Base-by-base conservation (phyloP, 2,888 invertebrate species). In the Sphecodes monilicornis region DNA sequence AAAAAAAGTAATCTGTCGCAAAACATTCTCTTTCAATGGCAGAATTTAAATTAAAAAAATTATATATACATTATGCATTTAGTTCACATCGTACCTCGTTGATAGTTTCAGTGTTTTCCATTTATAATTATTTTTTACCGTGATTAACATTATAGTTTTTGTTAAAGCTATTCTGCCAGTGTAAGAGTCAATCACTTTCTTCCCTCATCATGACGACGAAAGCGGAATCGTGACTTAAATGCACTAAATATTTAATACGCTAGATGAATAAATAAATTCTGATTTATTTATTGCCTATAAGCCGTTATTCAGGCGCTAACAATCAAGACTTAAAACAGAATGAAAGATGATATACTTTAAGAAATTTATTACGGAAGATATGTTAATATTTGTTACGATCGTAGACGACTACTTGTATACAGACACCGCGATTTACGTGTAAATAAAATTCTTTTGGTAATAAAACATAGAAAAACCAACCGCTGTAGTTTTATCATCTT, bases 401-500 rank as follows among this genome's bases (percentile, higher is more conserved):
- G 54, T 91, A 90, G 86, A 90, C 79, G 77, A 85, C 74, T 88
- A 90, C 86, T 90, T 89, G 88, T 89, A 88, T 84, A 89, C 76
- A 78, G 75, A 83, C 26, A 76, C 79, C 76, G 74, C 75, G 80
- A 86, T 87, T 85, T 82, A 86, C 89, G 85, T 93, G 92, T 93
- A 93, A 88, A 93, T 93, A 93, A 90, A 77, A 89, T 89, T 91
- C 80, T 87, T 92, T 92, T 93, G 88, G 36, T 92, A 93, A 92
- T 93, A 92, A 93, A 93, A 92, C 22, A 60, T 74, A 29, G 75
- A 8, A 74, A 86, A 86, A 66, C 18, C 1, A 13, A 50, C 50
- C 18, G 16, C 18, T 46, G 18, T n/a, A n/a, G n/a, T 43, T 43
- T 43, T 43, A 43, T 11, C 1, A 43, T n/a, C n/a, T n/a, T n/a